These are phyloP conservation scores for Chaetogeoica ovagalla DNA, from an alignment of 2,888 invertebrate genomes.

Conservation along the genomic window DNA sequence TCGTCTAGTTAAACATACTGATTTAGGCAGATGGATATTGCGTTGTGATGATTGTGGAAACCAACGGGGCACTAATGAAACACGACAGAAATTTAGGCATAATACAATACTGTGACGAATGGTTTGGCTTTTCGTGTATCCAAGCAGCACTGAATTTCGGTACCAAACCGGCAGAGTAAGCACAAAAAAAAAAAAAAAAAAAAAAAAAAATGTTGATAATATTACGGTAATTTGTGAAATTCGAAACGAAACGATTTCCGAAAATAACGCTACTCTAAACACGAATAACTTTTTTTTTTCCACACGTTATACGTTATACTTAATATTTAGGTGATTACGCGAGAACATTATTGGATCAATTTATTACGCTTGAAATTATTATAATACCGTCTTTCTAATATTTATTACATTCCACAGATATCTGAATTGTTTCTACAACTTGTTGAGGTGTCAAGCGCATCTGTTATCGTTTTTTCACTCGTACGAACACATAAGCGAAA, in stretches of 20 bases:
- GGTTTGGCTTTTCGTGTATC: conserved; percentile 23
- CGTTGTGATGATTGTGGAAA: conserved; percentile 36
- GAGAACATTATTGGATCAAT: too few species aligned
- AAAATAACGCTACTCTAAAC: too few species aligned
- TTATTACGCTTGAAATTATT: too few species aligned
- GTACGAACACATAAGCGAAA: conserved; percentile 4
- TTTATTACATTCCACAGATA: conserved; percentile 30
- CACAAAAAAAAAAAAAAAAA: too few species aligned
- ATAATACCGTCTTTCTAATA: too few species aligned
- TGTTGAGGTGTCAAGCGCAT: conserved; percentile 23
- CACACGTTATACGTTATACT: too few species aligned
- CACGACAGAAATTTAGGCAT: neutral
- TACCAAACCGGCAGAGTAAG: conserved; percentile 30
- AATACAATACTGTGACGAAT: conserved; percentile 18
- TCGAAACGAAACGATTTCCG: too few species aligned
- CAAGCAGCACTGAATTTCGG: conserved; percentile 39
- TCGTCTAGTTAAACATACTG: neutral
- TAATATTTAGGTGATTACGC: too few species aligned
- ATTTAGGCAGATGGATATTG: conserved; percentile 39
- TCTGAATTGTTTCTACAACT: conserved; percentile 19
- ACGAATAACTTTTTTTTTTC: too few species aligned
- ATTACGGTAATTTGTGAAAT: too few species aligned
- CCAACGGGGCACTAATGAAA: conserved; percentile 14
- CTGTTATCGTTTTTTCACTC: conserved; percentile 25
- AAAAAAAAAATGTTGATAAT: too few species aligned